Evolutionary conservation across 2,888 invertebrate genomes (phyloP), one percentile per base, ranked within the genome.

Genomic region (Hirtodrosophila histrioides): DNA sequence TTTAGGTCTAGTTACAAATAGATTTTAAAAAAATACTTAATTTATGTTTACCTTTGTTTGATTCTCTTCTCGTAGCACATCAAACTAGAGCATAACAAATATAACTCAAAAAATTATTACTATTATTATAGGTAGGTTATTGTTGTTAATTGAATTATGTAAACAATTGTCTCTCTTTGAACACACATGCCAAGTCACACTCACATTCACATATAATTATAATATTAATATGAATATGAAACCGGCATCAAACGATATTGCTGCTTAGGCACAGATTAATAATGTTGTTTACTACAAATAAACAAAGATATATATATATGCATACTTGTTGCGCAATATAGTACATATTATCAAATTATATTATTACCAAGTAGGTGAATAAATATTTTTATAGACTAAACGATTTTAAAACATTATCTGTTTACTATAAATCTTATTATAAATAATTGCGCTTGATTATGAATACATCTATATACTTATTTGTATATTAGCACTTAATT

Each of bases 361-460:
- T 17, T 1, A 24, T 23, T 39, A 33, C 29, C 10, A 39, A 44
- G 11, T 40, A 66, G 24, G 37, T 44, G 36, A 67, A 66, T 51
- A 36, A 11, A 40, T 48, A 43, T 23, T 54, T 37, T 44, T 11
- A 29, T 31, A 33, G 33, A 51, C 39, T 50, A 44, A 31, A 31
- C 29, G 70, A 64, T 39, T 62, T 75, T 58, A 44, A 35, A 56
- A 75, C 69, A 45, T 76, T 65, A 5, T 65, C 53, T 56, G 65
- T 60, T 69, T 35, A 55, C 29, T 39, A 54, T 66, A 43, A 40
- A 50, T 36, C 43, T 37, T 58, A 43, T 27, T 35, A 39, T 75
- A 57, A 56, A 49, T 70, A 75, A 73, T 75, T 73, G 71, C 71
- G 70, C 58, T 75, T 50, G 44, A 43, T 60, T 58, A 64, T 63